Evolutionary conservation across 2,113 vertebrate genomes (phyloP), one percentile per base, ranked within the genome.

Genomic region (Chauna torquata): DNA sequence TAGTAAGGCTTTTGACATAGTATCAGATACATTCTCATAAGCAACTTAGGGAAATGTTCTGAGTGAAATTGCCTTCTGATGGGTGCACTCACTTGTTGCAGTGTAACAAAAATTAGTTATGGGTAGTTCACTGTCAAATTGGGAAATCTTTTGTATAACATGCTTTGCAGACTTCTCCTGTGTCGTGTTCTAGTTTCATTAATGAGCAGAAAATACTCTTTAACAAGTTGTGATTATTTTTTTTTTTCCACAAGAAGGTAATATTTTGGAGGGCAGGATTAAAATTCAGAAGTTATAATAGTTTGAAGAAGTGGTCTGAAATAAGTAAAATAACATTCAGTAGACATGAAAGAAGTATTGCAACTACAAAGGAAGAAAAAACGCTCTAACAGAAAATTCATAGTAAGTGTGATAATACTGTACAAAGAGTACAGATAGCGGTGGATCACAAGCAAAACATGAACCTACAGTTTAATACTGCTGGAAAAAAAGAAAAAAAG

Each of bases 41-140:
- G 84, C 28, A 91, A 68, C 13, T 64, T 76, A 57, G 40, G 49
- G 54, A 93, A 91, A 66, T 83, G 27, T 92, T 95, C 49, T 93
- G 87, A 54, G 85, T 95, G 70, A 90, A 96, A 77, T 97, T 94
- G 54, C 87, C 90, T 88, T 93, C 81, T 93, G 78, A 70, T 88
- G 85, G 62, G 75, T 88, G 86, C 47, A 92, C 38, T 42, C 59
- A 92, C 82, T 91, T 90, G 89, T 82, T 95, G 87, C 52, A 94
- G 61, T 32, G 15, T 28, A 54, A 44, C 65, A 28, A 93, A 89
- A 92, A 69, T 24, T 59, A 87, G 34, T 87, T 91, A 57, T 58
- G 44, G 23, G 59, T 30, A 65, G 40, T 85, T 91, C 74, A 69
- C 49, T 82, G 49, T 79, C 78, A 82, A 40, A 82, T 7, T 94